Evolutionary conservation across 1,140 invertebrate genomes (phyloP).

Genomic region (Dendroctonus ponderosae): DNA sequence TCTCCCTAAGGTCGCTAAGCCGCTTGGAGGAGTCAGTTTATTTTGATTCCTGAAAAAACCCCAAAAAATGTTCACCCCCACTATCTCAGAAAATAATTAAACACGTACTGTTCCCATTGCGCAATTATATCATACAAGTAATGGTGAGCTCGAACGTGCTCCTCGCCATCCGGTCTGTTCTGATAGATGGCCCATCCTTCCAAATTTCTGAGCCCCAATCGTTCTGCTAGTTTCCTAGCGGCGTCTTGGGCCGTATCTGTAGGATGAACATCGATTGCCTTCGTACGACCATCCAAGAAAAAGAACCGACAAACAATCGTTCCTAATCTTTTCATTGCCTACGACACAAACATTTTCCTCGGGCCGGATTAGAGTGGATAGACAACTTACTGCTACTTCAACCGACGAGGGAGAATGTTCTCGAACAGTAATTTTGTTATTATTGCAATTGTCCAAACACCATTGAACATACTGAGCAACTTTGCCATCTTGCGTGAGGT

Average conservation of each 20-base stretch:
- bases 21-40: slow-evolving; percentile 58
- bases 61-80: neutral
- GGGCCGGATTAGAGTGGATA: neutral
- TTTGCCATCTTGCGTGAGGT: slow-evolving; percentile 67
- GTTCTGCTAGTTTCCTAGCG: slow-evolving; percentile 82
- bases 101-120: slow-evolving; percentile 83
- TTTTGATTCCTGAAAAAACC: slow-evolving; percentile 59
- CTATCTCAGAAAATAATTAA: slow-evolving; percentile 2
- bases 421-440: slow-evolving; percentile 76
- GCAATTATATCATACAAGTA: slow-evolving; percentile 93
- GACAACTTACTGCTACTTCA: slow-evolving; percentile 79
- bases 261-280: slow-evolving; percentile 93
- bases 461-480: slow-evolving; percentile 86
- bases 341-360: slow-evolving; percentile 33
- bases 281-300: slow-evolving; percentile 92
- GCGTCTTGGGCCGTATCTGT: slow-evolving; percentile 91
- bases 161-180: slow-evolving; percentile 77
- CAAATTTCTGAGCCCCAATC: slow-evolving; percentile 76
- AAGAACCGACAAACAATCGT: slow-evolving; percentile 94
- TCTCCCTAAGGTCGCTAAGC: slow-evolving; percentile 58
- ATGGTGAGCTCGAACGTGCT: slow-evolving; percentile 89
- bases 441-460: slow-evolving; percentile 90
- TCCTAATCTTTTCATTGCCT: slow-evolving; percentile 86
- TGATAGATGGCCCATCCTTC: slow-evolving; percentile 96
- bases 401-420: slow-evolving; percentile 86